phyloP scores from a whole-genome alignment of 1,140 invertebrate species.

The Ostrea edulis region DNA sequence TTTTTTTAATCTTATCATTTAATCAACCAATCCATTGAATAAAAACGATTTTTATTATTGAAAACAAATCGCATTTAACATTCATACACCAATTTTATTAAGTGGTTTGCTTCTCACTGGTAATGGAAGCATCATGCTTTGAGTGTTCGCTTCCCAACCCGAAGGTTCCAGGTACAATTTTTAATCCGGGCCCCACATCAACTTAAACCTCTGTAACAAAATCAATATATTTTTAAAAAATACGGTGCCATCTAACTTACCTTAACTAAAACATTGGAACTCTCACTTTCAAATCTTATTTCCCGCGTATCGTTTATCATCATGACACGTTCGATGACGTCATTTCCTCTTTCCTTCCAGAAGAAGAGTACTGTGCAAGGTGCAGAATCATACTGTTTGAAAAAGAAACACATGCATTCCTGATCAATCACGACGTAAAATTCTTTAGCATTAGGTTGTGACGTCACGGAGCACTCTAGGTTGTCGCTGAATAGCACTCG shows the following conservation, averaged over 20 bases:
- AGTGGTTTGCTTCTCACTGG: too few relatives aligned
- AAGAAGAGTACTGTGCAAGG: not conserved
- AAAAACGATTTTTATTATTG: too few relatives aligned
- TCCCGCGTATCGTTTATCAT: not conserved
- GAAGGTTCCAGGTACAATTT: too few relatives aligned
- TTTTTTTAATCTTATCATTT: too few relatives aligned
- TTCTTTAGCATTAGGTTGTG: not conserved
- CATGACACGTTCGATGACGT: not conserved
- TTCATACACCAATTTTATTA: too few relatives aligned
- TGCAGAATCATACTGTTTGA: not conserved
- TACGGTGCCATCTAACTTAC: not conserved
- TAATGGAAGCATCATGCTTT: too few relatives aligned
- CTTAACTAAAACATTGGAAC: not conserved
- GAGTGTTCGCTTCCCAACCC: too few relatives aligned
- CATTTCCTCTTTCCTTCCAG: constrained; percentile 3
- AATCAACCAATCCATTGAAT: too few relatives aligned
- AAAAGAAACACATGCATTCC: constrained; percentile 6
- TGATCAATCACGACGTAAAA: not conserved
- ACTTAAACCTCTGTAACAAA: too few relatives aligned
- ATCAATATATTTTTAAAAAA: not conserved
- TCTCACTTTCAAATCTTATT: not conserved
- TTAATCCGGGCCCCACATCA: too few relatives aligned
- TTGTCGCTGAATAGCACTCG: not conserved
- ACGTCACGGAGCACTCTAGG: not conserved
- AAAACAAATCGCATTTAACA: too few relatives aligned